phyloP scores from a whole-genome alignment of 2,888 invertebrate species.

The Erpobdella octoculata region DNA sequence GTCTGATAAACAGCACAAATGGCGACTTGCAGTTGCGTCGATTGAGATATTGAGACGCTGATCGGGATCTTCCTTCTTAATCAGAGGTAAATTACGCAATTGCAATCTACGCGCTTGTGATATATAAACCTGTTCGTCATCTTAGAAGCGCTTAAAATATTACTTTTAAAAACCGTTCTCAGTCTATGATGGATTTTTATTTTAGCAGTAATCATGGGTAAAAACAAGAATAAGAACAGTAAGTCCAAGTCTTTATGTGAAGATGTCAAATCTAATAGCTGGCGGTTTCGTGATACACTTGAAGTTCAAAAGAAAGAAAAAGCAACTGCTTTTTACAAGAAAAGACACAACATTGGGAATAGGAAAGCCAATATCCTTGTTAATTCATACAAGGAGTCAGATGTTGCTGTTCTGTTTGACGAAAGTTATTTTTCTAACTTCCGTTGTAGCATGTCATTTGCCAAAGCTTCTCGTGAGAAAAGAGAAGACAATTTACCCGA shows the following conservation, averaged over 20 bases:
- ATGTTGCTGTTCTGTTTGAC: conserved; percentile 35
- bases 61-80: too few species aligned
- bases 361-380: conserved; percentile 42
- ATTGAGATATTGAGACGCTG: background rate
- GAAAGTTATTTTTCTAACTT: conserved; percentile 31
- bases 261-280: background rate
- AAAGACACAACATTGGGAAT: conserved; percentile 44
- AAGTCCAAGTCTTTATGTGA: too few species aligned
- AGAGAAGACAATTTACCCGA: background rate
- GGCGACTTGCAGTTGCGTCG: background rate
- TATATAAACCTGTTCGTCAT: too few species aligned
- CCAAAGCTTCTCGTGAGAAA: background rate
- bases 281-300: background rate
- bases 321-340: conserved; percentile 39
- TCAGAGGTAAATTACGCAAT: too few species aligned
- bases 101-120: too few species aligned
- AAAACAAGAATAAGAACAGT: too few species aligned
- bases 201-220: too few species aligned
- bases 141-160: too few species aligned
- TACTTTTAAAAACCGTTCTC: too few species aligned
- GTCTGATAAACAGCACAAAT: background rate
- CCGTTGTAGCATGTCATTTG: conserved; percentile 11
- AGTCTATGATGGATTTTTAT: too few species aligned
- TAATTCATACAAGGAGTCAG: conserved; percentile 44
- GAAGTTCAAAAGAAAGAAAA: background rate